These are phyloP conservation scores for Ceyx erithaca DNA, from an alignment of 2,797 vertebrate genomes.

Conservation along the genomic window DNA sequence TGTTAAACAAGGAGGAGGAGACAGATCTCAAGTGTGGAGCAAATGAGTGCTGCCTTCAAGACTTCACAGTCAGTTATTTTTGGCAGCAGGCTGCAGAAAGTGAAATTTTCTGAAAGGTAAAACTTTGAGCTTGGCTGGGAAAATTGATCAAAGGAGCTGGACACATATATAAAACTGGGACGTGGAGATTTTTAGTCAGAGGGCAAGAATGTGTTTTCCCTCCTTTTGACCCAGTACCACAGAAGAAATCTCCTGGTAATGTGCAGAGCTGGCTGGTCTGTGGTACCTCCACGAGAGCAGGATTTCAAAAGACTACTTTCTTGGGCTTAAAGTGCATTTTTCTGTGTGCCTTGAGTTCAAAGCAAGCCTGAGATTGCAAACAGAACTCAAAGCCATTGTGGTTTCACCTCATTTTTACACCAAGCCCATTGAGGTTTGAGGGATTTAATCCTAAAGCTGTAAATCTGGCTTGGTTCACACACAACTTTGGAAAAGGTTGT, in stretches of 20 bases:
- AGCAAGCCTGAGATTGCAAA: conserved; percentile 60
- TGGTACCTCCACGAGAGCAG: neutral
- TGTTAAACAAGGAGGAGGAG: conserved; percentile 34
- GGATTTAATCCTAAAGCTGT: conserved; percentile 55
- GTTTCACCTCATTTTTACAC: conserved; percentile 59
- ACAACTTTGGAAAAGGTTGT: conserved; percentile 53
- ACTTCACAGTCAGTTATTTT: conserved; percentile 31
- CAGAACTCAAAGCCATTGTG: conserved; percentile 32
- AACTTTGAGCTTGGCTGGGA: neutral
- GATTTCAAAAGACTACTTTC: conserved; percentile 27
- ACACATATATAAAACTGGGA: neutral
- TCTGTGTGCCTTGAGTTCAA: conserved; percentile 40
- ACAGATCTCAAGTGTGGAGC: neutral
- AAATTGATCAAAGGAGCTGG: neutral
- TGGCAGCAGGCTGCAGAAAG: conserved; percentile 1
- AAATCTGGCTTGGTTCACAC: conserved; percentile 42
- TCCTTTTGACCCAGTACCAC: neutral
- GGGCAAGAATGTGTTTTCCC: conserved; percentile 15
- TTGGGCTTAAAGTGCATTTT: conserved; percentile 50
- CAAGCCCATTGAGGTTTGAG: conserved; percentile 33
- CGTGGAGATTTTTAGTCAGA: neutral
- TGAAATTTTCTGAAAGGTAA: neutral
- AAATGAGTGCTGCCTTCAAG: conserved; percentile 17
- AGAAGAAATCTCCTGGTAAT: neutral
- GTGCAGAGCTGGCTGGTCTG: neutral